phyloP scores from a whole-genome alignment of 2,888 invertebrate species.

The Eurytoma adleriae region DNA sequence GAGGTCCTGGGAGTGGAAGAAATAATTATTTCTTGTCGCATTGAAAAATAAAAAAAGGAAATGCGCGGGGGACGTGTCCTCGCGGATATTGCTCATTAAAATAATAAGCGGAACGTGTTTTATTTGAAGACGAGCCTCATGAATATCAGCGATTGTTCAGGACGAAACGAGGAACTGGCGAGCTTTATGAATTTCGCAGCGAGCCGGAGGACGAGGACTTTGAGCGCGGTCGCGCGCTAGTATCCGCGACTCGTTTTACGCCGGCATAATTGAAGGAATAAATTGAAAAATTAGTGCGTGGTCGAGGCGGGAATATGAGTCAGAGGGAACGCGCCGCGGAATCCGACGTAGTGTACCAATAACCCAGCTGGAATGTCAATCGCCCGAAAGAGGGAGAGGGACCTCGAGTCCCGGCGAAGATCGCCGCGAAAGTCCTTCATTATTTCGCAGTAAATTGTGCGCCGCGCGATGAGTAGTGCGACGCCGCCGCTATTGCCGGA shows the following conservation, averaged over 20 bases:
- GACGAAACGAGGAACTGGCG: slow-evolving; percentile 36
- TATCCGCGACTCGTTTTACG: slow-evolving; percentile 57
- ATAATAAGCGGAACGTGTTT: slow-evolving; percentile 50
- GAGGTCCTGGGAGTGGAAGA: background rate
- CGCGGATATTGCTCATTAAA: slow-evolving; percentile 48
- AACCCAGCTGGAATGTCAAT: slow-evolving; percentile 71
- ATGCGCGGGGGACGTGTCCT: slow-evolving; percentile 22
- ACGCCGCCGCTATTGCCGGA: background rate
- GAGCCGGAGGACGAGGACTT: background rate
- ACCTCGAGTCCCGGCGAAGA: slow-evolving; percentile 20
- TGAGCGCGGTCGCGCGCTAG: slow-evolving; percentile 2
- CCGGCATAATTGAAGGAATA: slow-evolving; percentile 71
- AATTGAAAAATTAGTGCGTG: slow-evolving; percentile 72
- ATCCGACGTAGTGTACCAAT: slow-evolving; percentile 54
- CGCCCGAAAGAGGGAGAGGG: slow-evolving; percentile 59
- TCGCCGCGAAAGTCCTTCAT: slow-evolving; percentile 57
- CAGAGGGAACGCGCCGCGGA: slow-evolving; percentile 47
- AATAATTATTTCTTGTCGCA: background rate
- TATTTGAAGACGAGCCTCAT: slow-evolving; percentile 47
- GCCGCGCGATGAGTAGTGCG: slow-evolving; percentile 33
- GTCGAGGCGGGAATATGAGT: slow-evolving; percentile 51
- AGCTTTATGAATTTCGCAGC: slow-evolving; percentile 53
- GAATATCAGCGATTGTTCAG: slow-evolving; percentile 54
- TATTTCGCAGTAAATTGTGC: slow-evolving; percentile 67
- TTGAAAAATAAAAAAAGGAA: background rate